phyloP scores from a whole-genome alignment of 2,797 vertebrate species.

The Helicolenus hilgendorfi region DNA sequence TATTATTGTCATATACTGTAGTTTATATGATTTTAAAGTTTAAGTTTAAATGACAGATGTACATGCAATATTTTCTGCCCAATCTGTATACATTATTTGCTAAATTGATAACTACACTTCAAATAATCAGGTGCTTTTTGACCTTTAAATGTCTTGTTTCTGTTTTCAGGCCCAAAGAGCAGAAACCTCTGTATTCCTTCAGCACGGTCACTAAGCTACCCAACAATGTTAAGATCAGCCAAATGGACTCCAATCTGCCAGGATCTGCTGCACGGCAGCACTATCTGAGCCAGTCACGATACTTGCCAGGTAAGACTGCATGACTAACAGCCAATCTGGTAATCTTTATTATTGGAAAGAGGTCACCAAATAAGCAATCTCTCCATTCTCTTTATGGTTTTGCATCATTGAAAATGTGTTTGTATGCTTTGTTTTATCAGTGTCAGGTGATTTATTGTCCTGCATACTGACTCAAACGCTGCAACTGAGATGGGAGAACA shows the following conservation, averaged over 20 bases:
- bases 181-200: conserved; percentile 87
- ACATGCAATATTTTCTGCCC: neutral
- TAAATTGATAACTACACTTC: too few relatives aligned
- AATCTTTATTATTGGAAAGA: neutral
- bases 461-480: neutral
- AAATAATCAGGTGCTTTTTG: neutral
- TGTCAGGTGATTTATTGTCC: neutral
- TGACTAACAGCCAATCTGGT: neutral
- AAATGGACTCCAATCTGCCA: conserved; percentile 90
- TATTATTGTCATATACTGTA: neutral
- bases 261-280: conserved; percentile 94
- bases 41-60: neutral
- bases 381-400: neutral
- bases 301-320: conserved; percentile 93
- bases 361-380: neutral
- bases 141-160: neutral
- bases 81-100: neutral
- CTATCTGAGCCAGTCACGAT: conserved; percentile 97
- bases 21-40: neutral
- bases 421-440: neutral
- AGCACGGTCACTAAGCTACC: conserved; percentile 91
- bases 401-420: neutral
- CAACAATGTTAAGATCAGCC: conserved; percentile 85
- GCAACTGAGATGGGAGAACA: rapidly evolving
- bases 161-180: conserved; percentile 83